These are phyloP conservation scores for Columba livia DNA, from an alignment of 2,113 vertebrate species.

Conservation along the genomic window DNA sequence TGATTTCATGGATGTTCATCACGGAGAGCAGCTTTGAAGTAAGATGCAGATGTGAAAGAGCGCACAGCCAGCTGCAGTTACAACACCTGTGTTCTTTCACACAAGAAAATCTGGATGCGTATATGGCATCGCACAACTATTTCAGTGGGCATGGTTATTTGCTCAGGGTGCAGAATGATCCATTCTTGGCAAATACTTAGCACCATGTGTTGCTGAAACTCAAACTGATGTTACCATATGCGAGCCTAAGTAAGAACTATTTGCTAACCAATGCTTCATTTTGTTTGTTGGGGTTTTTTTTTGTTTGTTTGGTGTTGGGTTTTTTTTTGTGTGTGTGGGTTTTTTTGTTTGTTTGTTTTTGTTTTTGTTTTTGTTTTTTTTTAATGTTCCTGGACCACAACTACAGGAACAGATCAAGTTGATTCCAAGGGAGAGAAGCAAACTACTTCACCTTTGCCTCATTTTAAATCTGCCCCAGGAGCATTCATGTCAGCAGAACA, in stretches of 20 bases:
- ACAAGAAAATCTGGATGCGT: constrained; percentile 53
- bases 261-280: constrained; percentile 2
- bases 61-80: constrained; percentile 54
- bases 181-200: constrained; percentile 28
- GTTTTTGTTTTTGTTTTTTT: background rate
- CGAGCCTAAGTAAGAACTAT: constrained; percentile 9
- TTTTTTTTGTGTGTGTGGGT: too few species aligned
- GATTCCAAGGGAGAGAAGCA: background rate
- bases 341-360: too few species aligned
- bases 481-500: background rate
- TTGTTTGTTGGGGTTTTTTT: too few species aligned
- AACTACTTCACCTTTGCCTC: background rate
- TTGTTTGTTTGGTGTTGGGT: too few species aligned
- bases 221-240: constrained; percentile 33
- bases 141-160: constrained; percentile 26
- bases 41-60: constrained; percentile 42
- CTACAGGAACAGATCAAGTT: background rate
- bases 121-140: constrained; percentile 46
- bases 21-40: constrained; percentile 17
- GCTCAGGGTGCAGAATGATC: constrained; percentile 35
- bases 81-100: constrained; percentile 68
- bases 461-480: background rate
- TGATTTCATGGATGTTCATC: constrained; percentile 58
- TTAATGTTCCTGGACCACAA: constrained; percentile 26
- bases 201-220: constrained; percentile 45